Evolutionary conservation across 2,113 vertebrate genomes (phyloP).

Genomic region (Gymnocephalus cernua): DNA sequence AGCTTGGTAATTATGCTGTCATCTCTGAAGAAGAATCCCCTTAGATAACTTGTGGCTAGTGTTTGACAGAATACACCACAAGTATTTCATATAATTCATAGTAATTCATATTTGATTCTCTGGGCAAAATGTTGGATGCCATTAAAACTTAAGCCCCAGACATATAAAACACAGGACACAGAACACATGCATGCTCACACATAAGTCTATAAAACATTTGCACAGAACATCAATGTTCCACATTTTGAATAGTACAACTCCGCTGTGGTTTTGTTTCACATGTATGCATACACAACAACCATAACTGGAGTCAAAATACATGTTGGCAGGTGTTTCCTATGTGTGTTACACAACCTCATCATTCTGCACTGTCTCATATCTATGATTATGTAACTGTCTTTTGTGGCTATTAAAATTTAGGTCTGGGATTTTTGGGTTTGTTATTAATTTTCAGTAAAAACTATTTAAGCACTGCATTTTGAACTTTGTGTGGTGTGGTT

Average conservation of each 20-base stretch:
- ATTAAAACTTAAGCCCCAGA: neutral
- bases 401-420: neutral
- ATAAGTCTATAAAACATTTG: neutral
- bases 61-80: slow-evolving; percentile 25
- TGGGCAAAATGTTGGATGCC: neutral
- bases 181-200: neutral
- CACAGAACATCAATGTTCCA: neutral
- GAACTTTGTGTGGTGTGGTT: neutral
- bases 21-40: slow-evolving; percentile 24
- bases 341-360: neutral
- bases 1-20: slow-evolving; percentile 54
- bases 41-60: slow-evolving; percentile 5
- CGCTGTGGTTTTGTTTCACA: too few species aligned
- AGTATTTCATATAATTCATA: neutral
- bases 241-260: neutral
- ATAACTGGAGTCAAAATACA: neutral
- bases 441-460: neutral
- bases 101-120: neutral
- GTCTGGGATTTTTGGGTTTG: too few species aligned
- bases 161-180: neutral
- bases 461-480: too few species aligned
- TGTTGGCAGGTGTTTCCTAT: neutral
- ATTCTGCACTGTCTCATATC: neutral
- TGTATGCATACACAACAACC: neutral
- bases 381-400: neutral